Percentiles rank a stretch among this genome's conserved stretches.
Evolutionary conservation across 1,140 invertebrate genomes (phyloP).

Genomic region (Temnothorax nylanderi): DNA sequence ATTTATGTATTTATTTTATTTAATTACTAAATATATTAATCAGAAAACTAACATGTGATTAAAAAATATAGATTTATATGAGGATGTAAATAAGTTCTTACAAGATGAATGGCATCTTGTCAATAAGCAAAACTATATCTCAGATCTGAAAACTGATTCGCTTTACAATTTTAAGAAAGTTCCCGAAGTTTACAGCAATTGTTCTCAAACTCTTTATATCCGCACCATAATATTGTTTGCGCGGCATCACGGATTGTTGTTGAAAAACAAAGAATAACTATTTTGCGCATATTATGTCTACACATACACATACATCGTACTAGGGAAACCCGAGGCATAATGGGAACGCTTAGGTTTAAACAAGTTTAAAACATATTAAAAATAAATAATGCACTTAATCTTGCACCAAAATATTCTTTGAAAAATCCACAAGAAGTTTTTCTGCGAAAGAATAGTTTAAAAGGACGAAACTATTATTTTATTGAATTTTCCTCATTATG

Average conservation of each 20-base stretch:
- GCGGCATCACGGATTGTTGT: neutral
- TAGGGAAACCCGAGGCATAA: too few species aligned
- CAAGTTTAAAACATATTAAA: too few species aligned
- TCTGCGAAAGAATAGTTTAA: too few species aligned
- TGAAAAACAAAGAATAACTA: neutral
- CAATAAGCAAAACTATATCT: neutral
- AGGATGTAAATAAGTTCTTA: neutral
- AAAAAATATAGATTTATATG: neutral
- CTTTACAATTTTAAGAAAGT: neutral
- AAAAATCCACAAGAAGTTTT: too few species aligned
- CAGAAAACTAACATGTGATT: neutral
- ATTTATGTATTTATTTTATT: neutral
- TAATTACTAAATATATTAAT: neutral
- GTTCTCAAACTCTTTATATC: neutral
- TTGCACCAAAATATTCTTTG: too few species aligned
- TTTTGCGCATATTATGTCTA: neutral
- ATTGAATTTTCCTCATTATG: too few species aligned
- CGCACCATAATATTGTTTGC: neutral
- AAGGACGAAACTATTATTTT: too few species aligned
- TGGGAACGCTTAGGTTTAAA: too few species aligned
- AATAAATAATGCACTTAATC: too few species aligned
- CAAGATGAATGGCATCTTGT: neutral
- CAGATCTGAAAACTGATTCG: neutral
- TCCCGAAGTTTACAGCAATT: neutral
- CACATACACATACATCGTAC: neutral